A percentile compares a stretch with the other conserved stretches of the same genome.
These are phyloP conservation scores for Cirrhinus molitorella DNA, from an alignment of 2,797 vertebrate genomes.

Conservation along the genomic window DNA sequence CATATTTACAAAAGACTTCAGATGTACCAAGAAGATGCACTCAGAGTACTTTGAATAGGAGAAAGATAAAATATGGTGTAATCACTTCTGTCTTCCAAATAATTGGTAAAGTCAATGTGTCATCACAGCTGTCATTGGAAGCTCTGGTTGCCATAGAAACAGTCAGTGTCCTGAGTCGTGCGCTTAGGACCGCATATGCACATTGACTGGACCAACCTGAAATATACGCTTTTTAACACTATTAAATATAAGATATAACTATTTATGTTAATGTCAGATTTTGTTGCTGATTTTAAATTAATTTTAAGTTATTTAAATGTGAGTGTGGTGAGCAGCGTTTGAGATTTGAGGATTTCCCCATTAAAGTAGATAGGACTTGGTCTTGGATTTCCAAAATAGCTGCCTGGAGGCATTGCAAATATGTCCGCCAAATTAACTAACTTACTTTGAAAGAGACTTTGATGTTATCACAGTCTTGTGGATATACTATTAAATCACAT, in stretches of 20 bases:
- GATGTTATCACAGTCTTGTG: background rate
- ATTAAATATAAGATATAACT: background rate
- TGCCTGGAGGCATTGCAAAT: background rate
- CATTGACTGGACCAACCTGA: background rate
- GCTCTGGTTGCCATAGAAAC: background rate
- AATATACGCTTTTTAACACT: background rate
- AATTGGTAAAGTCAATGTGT: background rate
- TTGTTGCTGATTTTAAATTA: background rate
- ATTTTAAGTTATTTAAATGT: background rate
- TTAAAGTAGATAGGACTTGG: background rate
- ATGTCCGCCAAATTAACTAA: background rate
- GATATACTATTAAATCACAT: background rate
- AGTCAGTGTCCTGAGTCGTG: background rate
- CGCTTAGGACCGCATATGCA: background rate
- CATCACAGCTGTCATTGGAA: slow-evolving; percentile 1
- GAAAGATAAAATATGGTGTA: background rate
- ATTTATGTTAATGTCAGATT: background rate
- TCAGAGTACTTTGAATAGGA: background rate
- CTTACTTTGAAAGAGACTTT: background rate
- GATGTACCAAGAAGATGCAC: background rate
- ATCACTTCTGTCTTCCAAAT: background rate
- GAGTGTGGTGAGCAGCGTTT: background rate
- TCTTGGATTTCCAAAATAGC: background rate
- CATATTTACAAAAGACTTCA: background rate
- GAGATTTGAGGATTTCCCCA: background rate